Base-by-base conservation (phyloP, 1,140 invertebrate species). In the Scaptomyza montana region DNA sequence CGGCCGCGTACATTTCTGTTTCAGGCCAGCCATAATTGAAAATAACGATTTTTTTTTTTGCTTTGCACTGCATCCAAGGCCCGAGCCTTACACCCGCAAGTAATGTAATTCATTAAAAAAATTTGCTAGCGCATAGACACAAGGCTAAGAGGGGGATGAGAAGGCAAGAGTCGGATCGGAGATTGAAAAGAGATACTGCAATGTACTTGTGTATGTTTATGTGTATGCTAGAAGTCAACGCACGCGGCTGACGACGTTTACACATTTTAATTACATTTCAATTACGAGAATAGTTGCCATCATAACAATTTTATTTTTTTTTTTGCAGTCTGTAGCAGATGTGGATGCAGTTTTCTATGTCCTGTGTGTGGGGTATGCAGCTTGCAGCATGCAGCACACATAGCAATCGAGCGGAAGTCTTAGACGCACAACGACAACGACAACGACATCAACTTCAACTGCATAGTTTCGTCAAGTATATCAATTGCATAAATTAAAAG, bases 101-200 rank as follows among this genome's bases (percentile, higher is more conserved):
- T 82, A 90, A 87, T 82, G 73, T 90, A 90, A 90, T 90, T 90
- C 76, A 90, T 90, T 90, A 90, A 87, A 36, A 25, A 79, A 79
- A 72, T 77, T 77, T 73, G 59, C 65, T 51, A 50, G 65, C 62
- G 59, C 53, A 77, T 65, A 75, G 66, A 75, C 60, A 70, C 55
- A 70, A 47, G 39, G 39, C 46, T 41, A 25, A 12, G 39, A 47
- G 13, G 13, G 12, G 7, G 4, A 46, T 0, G 25, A 36, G 21
- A 9, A 6, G 33, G 21, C 21, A 36, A 7, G 6, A 36, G 33
- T 36, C 33, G 56, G 49, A 12, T 5, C 47, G 10, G n/a, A 51
- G 25, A 39, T 39, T 39, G 36, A 12, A 12, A 19, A n/a, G 19
- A 39, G 53, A 41, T 39, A 19, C 36, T 16, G 54, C 33, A 47